Conservation (phyloP, 2,888 invertebrate species). For the Melitaea athalia region DNA sequence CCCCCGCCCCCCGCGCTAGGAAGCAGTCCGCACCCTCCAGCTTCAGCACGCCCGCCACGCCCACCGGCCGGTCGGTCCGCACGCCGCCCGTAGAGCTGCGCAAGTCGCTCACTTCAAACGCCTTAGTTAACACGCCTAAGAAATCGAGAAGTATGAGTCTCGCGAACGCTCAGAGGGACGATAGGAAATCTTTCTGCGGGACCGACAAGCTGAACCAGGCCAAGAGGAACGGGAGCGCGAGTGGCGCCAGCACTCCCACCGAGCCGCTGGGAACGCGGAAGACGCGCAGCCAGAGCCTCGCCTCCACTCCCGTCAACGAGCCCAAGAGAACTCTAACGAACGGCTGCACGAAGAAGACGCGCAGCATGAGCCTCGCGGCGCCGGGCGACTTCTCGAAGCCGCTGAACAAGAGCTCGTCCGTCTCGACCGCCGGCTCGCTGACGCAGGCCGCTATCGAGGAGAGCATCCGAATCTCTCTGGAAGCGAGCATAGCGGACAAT, state of each 20-base stretch:
- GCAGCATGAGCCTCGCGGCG: constrained; percentile 72
- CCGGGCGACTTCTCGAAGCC: constrained; percentile 54
- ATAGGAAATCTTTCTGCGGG: constrained; percentile 61
- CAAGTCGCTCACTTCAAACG: constrained; percentile 61
- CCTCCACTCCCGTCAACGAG: constrained; percentile 64
- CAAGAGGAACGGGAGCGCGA: constrained; percentile 51
- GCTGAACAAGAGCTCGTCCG: constrained; percentile 58
- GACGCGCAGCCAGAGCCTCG: constrained; percentile 71
- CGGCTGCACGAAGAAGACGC: constrained; percentile 63
- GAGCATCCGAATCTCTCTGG: constrained; percentile 71
- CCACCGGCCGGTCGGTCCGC: constrained; percentile 56
- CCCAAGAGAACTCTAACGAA: constrained; percentile 53
- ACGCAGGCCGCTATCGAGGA: constrained; percentile 79
- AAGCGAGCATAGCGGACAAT: constrained; percentile 67
- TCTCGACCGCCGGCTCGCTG: constrained; percentile 47
- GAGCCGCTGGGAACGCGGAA: constrained; percentile 48
- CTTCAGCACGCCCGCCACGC: constrained; percentile 62
- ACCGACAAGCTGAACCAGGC: constrained; percentile 60
- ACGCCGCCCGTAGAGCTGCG: constrained; percentile 62
- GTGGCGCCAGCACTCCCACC: constrained; percentile 56
- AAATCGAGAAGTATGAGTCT: constrained; percentile 74
- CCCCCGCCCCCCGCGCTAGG: constrained; percentile 51
- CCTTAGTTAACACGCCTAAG: constrained; percentile 61
- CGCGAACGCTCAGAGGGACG: constrained; percentile 54
- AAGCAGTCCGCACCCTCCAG: constrained; percentile 69